Evolutionary conservation across 2,797 vertebrate genomes (phyloP).

Genomic region (Anableps anableps): DNA sequence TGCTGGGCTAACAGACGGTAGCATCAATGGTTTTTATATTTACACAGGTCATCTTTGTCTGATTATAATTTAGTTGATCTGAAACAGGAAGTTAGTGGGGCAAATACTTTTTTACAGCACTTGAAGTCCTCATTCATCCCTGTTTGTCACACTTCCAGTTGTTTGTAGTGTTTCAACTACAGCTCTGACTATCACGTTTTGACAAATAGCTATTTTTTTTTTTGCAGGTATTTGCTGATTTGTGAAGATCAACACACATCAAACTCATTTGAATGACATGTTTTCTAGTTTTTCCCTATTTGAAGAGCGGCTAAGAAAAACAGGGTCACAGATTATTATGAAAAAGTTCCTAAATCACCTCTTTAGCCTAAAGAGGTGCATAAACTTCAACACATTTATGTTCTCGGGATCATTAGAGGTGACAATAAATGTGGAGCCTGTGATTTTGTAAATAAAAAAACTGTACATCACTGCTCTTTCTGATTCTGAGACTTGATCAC

Average conservation of each 20-base stretch:
- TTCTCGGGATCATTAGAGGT: neutral
- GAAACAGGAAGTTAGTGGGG: neutral
- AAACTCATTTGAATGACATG: neutral
- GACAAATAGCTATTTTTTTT: too few species aligned
- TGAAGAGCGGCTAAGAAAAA: neutral
- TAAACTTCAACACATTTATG: neutral
- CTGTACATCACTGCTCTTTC: neutral
- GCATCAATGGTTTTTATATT: neutral
- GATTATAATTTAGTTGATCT: neutral
- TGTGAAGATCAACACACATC: neutral
- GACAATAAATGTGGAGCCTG: neutral
- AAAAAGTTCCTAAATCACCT: neutral
- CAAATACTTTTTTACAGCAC: neutral
- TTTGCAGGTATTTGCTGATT: too few species aligned
- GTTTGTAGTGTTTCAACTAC: too few species aligned
- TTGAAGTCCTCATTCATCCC: too few species aligned
- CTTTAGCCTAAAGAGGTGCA: neutral
- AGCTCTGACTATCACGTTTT: too few species aligned
- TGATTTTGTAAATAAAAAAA: neutral
- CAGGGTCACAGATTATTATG: neutral
- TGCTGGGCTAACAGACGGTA: neutral
- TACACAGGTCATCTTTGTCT: neutral
- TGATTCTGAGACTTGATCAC: neutral
- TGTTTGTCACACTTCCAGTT: too few species aligned
- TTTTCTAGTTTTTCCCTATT: neutral